Conservation (phyloP, 2,888 invertebrate genomes). For the Hirtodrosophila cameraria region DNA sequence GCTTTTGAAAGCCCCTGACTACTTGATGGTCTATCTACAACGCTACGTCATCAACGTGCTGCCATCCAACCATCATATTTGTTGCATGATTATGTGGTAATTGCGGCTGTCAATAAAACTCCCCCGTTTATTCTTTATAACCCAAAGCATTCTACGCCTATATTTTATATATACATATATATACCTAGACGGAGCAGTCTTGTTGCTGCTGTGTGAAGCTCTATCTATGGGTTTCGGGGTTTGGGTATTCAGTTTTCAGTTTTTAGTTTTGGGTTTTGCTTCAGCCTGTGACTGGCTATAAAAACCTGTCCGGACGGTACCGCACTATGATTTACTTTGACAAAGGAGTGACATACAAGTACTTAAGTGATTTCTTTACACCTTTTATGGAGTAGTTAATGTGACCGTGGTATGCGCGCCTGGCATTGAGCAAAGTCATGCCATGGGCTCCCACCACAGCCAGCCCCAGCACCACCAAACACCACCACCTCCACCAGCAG, state of each 20-base stretch:
- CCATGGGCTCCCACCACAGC: slow-evolving; percentile 37
- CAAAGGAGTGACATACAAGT: slow-evolving; percentile 80
- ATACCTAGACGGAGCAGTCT: slow-evolving; percentile 5
- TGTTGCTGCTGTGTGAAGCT: slow-evolving; percentile 28
- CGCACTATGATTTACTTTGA: slow-evolving; percentile 78
- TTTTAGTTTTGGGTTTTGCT: slow-evolving; percentile 22
- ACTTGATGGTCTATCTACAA: slow-evolving; percentile 63
- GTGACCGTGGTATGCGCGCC: slow-evolving; percentile 73
- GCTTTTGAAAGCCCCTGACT: slow-evolving; percentile 41
- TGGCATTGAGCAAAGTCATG: slow-evolving; percentile 73
- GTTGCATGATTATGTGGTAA: slow-evolving; percentile 82
- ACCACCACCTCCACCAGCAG: slow-evolving; percentile 3
- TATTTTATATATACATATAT: slow-evolving; percentile 48
- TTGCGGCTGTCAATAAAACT: slow-evolving; percentile 83
- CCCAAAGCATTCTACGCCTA: slow-evolving; percentile 77
- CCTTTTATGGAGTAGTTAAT: slow-evolving; percentile 80
- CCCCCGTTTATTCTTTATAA: slow-evolving; percentile 81
- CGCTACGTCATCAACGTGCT: slow-evolving; percentile 67
- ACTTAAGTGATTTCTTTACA: slow-evolving; percentile 79
- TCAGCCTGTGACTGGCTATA: slow-evolving; percentile 47
- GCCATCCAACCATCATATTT: slow-evolving; percentile 74
- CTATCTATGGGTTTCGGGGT: slow-evolving; percentile 9
- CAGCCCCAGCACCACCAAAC: slow-evolving; percentile 4
- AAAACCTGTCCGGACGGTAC: slow-evolving; percentile 52
- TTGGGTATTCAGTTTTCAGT: slow-evolving; percentile 7